phyloP scores from a whole-genome alignment of 2,888 invertebrate species.

The Pherbina coryleti region DNA sequence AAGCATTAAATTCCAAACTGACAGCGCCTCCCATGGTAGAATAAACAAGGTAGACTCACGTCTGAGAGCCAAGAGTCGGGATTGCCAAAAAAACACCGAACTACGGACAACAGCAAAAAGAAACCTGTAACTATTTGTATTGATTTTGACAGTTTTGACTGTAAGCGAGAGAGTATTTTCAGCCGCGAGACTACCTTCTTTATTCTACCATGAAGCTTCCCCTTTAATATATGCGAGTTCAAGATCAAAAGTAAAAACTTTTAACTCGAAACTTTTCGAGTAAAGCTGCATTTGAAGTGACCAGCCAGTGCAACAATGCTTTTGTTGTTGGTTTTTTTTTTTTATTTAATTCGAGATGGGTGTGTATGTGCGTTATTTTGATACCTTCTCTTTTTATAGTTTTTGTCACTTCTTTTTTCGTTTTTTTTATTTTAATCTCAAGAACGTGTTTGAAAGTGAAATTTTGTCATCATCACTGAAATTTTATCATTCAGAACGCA shows the following conservation, averaged over 20 bases:
- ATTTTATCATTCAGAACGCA: conserved; percentile 24
- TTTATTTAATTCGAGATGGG: not conserved
- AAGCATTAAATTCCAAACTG: too few relatives aligned
- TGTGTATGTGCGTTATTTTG: not conserved
- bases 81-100: too few relatives aligned
- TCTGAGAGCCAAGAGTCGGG: too few relatives aligned
- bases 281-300: not conserved
- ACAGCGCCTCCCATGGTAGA: too few relatives aligned
- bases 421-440: not conserved
- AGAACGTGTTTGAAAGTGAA: conserved; percentile 19
- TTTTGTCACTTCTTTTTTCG: not conserved
- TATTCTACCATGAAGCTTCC: too few relatives aligned
- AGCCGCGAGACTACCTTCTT: too few relatives aligned
- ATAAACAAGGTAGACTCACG: too few relatives aligned
- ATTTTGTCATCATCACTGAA: not conserved
- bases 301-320: not conserved
- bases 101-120: too few relatives aligned
- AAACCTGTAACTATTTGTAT: too few relatives aligned
- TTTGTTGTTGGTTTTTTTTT: not conserved
- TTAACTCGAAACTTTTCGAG: not conserved
- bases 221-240: not conserved
- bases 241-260: not conserved
- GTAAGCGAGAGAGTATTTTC: too few relatives aligned
- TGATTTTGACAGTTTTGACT: too few relatives aligned
- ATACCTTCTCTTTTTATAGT: not conserved